A percentile compares a stretch with the other conserved stretches of the same genome.
These are phyloP conservation scores for Toxotes jaculatrix DNA, from an alignment of 2,113 vertebrate genomes.

Conservation along the genomic window DNA sequence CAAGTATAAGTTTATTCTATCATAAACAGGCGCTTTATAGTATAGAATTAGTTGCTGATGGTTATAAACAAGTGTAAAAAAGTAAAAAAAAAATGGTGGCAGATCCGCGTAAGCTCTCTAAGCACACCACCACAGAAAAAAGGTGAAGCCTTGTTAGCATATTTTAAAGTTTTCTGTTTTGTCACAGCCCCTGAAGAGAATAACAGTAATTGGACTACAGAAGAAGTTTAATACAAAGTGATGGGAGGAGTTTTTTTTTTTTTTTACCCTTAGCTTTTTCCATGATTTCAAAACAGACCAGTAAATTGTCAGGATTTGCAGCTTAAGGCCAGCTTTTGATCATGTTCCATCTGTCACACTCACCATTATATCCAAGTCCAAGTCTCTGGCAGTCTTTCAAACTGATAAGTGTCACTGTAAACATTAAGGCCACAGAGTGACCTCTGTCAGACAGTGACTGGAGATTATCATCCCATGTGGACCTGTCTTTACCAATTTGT, in stretches of 20 bases:
- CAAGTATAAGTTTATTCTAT: not conserved
- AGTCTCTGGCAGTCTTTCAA: not conserved
- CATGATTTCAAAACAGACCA: constrained; percentile 6
- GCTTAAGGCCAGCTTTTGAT: not conserved
- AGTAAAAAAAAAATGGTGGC: not conserved
- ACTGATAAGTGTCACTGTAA: constrained; percentile 27
- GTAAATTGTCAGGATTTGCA: constrained; percentile 1
- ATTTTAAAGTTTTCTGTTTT: not conserved
- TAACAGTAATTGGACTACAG: not conserved
- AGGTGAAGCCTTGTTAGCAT: not conserved
- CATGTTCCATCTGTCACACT: not conserved
- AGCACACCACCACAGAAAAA: not conserved
- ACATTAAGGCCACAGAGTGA: not conserved
- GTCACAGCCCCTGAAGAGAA: not conserved
- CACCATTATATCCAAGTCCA: not conserved
- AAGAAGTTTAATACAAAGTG: not conserved
- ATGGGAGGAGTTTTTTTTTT: not conserved
- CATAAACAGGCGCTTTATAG: not conserved
- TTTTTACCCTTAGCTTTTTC: not conserved
- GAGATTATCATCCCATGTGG: not conserved
- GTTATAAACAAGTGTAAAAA: too few species aligned
- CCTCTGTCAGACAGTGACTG: not conserved
- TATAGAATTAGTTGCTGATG: not conserved
- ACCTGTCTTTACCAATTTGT: not conserved
- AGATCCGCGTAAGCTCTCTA: not conserved